These are phyloP conservation scores for Egretta garzetta DNA, from an alignment of 2,113 vertebrate species.

Conservation along the genomic window DNA sequence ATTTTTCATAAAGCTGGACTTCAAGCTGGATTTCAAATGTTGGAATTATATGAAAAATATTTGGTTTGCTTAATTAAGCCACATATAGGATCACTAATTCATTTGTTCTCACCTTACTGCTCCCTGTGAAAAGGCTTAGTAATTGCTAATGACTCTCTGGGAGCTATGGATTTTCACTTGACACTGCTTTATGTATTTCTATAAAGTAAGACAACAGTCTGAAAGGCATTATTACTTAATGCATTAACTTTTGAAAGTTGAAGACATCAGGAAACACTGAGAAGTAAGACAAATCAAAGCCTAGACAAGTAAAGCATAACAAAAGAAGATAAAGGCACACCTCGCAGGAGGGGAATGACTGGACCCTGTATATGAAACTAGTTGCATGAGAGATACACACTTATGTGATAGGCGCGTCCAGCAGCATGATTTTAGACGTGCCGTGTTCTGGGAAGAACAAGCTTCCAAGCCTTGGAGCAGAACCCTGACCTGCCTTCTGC, in stretches of 20 bases:
- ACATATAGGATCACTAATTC: background rate
- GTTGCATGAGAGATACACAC: background rate
- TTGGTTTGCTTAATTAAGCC: background rate
- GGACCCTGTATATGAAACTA: background rate
- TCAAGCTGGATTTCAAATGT: background rate
- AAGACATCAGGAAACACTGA: background rate
- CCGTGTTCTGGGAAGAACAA: background rate
- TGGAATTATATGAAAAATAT: background rate
- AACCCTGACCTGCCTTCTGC: background rate
- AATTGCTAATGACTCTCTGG: constrained; percentile 2
- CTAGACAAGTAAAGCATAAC: background rate
- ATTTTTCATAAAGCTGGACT: background rate
- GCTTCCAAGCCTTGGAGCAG: background rate
- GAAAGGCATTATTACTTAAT: background rate
- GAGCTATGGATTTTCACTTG: background rate
- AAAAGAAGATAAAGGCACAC: background rate
- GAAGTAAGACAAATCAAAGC: background rate
- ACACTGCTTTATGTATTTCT: constrained; percentile 1
- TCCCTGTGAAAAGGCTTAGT: background rate
- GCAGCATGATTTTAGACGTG: background rate
- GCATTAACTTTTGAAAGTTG: background rate
- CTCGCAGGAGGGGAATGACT: background rate
- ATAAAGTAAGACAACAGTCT: background rate
- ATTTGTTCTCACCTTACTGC: background rate
- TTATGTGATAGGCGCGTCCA: background rate